Evolutionary conservation across 23 tunicate species (phyloP), one percentile per base, ranked within the genome.

Genomic region (Phallusia fumigata): DNA sequence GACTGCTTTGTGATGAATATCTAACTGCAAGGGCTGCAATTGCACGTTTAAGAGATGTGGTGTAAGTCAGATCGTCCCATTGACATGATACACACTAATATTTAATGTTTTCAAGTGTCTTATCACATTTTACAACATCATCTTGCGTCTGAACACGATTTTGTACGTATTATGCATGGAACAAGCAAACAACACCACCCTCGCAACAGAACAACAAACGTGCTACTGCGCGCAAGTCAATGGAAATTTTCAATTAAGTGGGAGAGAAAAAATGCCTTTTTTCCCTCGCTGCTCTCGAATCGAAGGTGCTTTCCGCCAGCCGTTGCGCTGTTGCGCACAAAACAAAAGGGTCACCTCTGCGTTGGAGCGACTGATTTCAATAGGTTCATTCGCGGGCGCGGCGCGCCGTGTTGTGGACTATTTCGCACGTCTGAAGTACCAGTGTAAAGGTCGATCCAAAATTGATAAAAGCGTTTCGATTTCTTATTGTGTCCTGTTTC

Each of bases 311-410:
- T 58, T 58, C 69, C 69, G 69, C 69, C 69, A 58, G 69, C 11
- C 69, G 69, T 58, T 58, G 69, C 69, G n/a, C n/a, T n/a, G n/a
- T n/a, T 58, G 69, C 26, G 69, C 26, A 24, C 69, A 58, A 58
- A 58, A 58, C 69, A 58, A 58, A 58, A 58, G 3, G 28, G 13
- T 16, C 26, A n/a, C 5, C 28, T 21, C 13, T 58, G 69, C 69
- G 69, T 13, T 16, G 26, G 69, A 6, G 28, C 26, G 69, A 22
- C 15, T 16, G 8, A 21, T 58, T 13, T 3, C 28, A 21, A 21
- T 21, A 16, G 69, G 69, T 58, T 58, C 69, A 24, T 58, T 22
- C 16, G 69, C 69, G 69, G 69, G 3, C 69, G 16, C 28, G 1
- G 69, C 69, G 69, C 69, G 69, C 69, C 69, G 28, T 16, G 16